Conservation (phyloP, 2,113 vertebrate species). For the Rhadina sibilatrix region DNA sequence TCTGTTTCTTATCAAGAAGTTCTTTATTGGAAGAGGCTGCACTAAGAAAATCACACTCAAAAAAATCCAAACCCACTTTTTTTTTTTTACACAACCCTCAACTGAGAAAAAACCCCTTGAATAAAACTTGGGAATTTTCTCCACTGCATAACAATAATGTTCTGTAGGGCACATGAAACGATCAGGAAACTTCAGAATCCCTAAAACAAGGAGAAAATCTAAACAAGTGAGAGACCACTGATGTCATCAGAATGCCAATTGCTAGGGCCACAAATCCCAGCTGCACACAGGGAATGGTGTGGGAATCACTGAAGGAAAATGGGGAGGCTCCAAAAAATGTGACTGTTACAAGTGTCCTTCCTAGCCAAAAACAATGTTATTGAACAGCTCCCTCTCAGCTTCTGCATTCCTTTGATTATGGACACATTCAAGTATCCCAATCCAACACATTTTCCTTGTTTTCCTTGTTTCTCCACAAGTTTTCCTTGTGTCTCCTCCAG, state of each 20-base stretch:
- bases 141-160: neutral
- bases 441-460: neutral
- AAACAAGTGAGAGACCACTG: neutral
- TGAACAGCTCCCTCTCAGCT: neutral
- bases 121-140: neutral
- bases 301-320: neutral
- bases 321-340: neutral
- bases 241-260: neutral
- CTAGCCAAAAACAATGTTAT: neutral
- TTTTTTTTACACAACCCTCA: neutral
- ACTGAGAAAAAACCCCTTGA: neutral
- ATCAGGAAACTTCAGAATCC: neutral
- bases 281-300: neutral
- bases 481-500: neutral
- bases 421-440: neutral
- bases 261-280: neutral
- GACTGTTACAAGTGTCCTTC: neutral
- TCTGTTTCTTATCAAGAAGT: neutral
- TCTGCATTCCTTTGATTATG: neutral
- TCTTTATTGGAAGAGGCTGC: neutral
- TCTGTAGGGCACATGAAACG: neutral
- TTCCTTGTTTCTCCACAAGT: neutral
- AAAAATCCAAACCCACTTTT: neutral
- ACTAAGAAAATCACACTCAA: neutral
- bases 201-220: neutral